phyloP scores from a whole-genome alignment of 2,888 invertebrate genomes.

The Diarsia mendica region DNA sequence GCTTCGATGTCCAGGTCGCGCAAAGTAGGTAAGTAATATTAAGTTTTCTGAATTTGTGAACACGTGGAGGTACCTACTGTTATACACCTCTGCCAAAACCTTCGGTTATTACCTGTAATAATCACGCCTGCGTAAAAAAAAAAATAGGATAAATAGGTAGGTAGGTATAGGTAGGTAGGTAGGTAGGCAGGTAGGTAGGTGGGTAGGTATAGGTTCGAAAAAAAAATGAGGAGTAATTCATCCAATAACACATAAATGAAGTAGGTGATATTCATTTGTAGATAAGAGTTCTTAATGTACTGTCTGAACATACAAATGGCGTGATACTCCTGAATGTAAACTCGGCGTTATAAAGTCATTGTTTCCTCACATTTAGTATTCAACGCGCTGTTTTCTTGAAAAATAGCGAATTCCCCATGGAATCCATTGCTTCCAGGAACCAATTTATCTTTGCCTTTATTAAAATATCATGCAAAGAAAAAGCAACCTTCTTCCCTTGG shows the following conservation, averaged over 20 bases:
- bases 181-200: too few relatives aligned
- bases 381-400: slow-evolving; percentile 80
- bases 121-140: too few relatives aligned
- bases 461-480: slow-evolving; percentile 30
- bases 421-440: slow-evolving; percentile 72
- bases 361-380: slow-evolving; percentile 76
- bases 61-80: neutral
- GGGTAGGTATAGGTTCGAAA: too few relatives aligned
- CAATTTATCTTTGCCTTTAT: slow-evolving; percentile 54
- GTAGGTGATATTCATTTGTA: neutral
- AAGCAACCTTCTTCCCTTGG: slow-evolving; percentile 46
- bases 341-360: slow-evolving; percentile 69
- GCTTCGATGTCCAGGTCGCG: neutral
- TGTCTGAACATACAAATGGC: slow-evolving; percentile 40
- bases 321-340: slow-evolving; percentile 57
- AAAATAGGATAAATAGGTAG: too few relatives aligned
- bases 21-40: neutral
- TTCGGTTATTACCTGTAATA: neutral
- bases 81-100: neutral
- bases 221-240: neutral
- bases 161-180: too few relatives aligned
- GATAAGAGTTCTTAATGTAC: slow-evolving; percentile 40
- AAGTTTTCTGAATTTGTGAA: neutral
- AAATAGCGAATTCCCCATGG: slow-evolving; percentile 79
- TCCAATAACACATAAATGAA: neutral